Evolutionary conservation across 1,140 invertebrate species (phyloP).

Genomic region (Carposina sasakii): DNA sequence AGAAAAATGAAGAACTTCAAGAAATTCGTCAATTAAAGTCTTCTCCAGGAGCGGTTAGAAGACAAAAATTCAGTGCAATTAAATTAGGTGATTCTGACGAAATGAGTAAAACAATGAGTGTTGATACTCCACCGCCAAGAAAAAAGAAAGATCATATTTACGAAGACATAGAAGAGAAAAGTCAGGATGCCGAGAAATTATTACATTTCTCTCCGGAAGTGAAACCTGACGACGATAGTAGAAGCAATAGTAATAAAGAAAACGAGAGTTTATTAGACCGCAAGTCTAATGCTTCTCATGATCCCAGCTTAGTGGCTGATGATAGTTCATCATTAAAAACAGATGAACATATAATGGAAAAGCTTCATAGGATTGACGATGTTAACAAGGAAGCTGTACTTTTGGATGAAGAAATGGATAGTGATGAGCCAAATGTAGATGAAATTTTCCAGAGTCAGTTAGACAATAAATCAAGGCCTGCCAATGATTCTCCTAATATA

Average conservation of each 20-base stretch:
- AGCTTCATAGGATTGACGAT: conserved; percentile 48
- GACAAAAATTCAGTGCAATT: conserved; percentile 67
- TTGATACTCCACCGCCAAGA: conserved; percentile 51
- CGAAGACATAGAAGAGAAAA: conserved; percentile 72
- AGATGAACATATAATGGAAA: conserved; percentile 61
- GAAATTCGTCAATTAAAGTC: conserved; percentile 65
- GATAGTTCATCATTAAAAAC: conserved; percentile 62
- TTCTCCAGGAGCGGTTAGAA: conserved; percentile 60
- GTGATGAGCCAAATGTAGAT: conserved; percentile 61
- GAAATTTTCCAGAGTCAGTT: conserved; percentile 58
- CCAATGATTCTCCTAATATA: conserved; percentile 61
- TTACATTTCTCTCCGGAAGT: conserved; percentile 26
- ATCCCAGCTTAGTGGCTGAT: conserved; percentile 59
- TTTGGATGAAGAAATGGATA: conserved; percentile 48
- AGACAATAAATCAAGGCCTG: conserved; percentile 39
- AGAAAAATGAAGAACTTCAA: conserved; percentile 55
- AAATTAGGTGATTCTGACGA: conserved; percentile 62
- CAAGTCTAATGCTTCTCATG: conserved; percentile 56
- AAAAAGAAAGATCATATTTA: conserved; percentile 74
- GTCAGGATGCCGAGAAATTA: conserved; percentile 33
- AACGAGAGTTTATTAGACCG: conserved; percentile 50
- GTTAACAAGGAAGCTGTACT: conserved; percentile 45
- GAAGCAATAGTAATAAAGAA: conserved; percentile 39
- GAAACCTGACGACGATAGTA: conserved; percentile 25
- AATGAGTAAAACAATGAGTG: conserved; percentile 60